Evolutionary conservation across 37 sponge, comb jelly and placozoan genomes (phyloP), one percentile per base, ranked within the genome.

Genomic region (Agelas oroides): DNA sequence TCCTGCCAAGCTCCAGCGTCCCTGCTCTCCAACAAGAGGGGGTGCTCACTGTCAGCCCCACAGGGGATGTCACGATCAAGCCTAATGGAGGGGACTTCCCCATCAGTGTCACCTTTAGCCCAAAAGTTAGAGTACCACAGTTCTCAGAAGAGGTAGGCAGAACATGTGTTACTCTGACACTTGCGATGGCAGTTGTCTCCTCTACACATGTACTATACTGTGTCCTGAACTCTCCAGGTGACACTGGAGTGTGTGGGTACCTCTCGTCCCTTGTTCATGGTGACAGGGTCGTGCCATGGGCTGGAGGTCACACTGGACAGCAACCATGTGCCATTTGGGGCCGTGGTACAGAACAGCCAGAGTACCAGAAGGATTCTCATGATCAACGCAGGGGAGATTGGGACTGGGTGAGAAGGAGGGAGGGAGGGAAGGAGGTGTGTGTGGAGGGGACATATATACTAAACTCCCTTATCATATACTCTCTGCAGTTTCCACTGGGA

Each of bases 361-460:
- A 96, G 95, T 79, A 64, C 77, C 25, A 78, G 99, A 36, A 83
- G 87, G 21, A 60, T 98, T 16, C 89, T 90, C 64, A 88, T 98
- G 89, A 79, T 90, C 37, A 98, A 98, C 86, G 81, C 75, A 64
- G 99, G 99, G 35, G 99, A 98, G 74, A 96, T 98, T 58, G 97
- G 97, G 18, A 89, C 96, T 23, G 84, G 80, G 86, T 92, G 19
- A 35, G 80, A 65, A 20, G 1, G 52, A 20, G 33, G 16, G 56
- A 2, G 36, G 35, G 46, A 27, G 37, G n/a, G 55, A 23, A 2
- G 61, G 65, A 41, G 24, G 27, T 63, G 0, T 3, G 32, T 30
- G 1, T 20, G 23, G 32, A 53, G 56, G 53, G n/a, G 3, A 13
- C 37, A 15, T 54, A 11, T 59, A 58, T 6, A 32, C 13, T n/a